Base-by-base conservation (phyloP, 2,113 vertebrate genomes). In the Pseudolaguvia tuberculata region DNA sequence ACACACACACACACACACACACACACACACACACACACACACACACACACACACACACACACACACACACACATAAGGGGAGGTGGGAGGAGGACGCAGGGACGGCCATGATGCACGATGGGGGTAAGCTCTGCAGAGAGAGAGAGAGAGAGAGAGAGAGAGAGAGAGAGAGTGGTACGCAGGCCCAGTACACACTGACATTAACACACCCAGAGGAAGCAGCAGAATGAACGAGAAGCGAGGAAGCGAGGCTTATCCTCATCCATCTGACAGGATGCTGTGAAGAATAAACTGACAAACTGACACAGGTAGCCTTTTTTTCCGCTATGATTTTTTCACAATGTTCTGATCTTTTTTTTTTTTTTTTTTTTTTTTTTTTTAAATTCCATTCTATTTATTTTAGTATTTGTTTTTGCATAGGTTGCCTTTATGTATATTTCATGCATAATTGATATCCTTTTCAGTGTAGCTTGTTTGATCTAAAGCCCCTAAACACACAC, bases 171-270 rank as follows among this genome's bases (percentile, higher is more conserved):
- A 59, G 68, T 23, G 73, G 72, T 65, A 79, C 73, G 69, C 78
- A 76, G 68, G 78, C 73, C 78, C 78, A 76, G 73, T 70, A 56
- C 55, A 72, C 62, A 74, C 70, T 79, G 79, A 79, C 71, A 77
- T 83, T 81, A 81, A 72, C 77, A 83, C 70, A 70, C 73, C 71
- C 73, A 81, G 77, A 79, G 77, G 67, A 77, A 74, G 51, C 55
- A 59, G 73, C 62, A 80, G 74, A 31, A 67, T 45, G 65, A 45
- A 72, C 48, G 11, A n/a, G 57, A 68, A 35, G 70, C 53, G 57
- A 61, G 53, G 53, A 31, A 69, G n/a, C n/a, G n/a, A 71, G 51
- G 27, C 50, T 29, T 62, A 63, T 72, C 67, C 65, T 72, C 42
- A 67, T 58, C 75, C 47, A 50, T 31, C 25, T 50, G 62, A 18